Base-by-base conservation (phyloP, 1,140 invertebrate species). In the Drosophila pruinosa region DNA sequence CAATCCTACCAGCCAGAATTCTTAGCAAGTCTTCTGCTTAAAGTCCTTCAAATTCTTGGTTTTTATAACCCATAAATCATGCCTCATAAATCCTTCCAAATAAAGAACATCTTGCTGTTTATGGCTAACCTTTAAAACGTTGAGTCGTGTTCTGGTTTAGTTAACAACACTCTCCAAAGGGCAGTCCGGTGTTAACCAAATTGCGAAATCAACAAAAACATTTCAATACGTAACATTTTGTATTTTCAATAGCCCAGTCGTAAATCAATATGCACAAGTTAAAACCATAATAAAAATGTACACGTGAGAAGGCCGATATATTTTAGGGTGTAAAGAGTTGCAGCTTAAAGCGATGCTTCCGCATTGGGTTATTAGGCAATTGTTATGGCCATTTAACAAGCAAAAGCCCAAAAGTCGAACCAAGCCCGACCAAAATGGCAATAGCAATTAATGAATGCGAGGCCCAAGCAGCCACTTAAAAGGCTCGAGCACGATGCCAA, bases 401-500 rank as follows among this genome's bases (percentile, higher is more conserved):
- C 8, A 54, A 69, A 69, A 64, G 59, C 59, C 50, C 67, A 70
- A 70, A 56, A 64, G 52, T 56, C 59, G 41, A 2, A 56, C 45
- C 61, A 64, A 52, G 43, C 53, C 61, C 52, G 39, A 10, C 48
- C 53, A 36, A 83, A 76, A 85, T 75, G 79, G 65, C 80, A 85
- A 78, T 58, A 74, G 77, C 77, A 85, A 85, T 85, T 85, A 85
- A 83, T 70, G 77, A 64, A 70, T 65, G 57, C 64, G 34, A 50
- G 31, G 48, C 57, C 10, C 12, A 31, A 59, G 45, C 28, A 65
- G 36, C 34, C 69, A 75, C 59, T 65, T 71, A 75, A 75, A 75
- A 75, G 71, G 59, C 58, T 53, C 47, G 58, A 78, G 54, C 73
- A 69, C 58, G 59, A 68, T 68, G 64, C 54, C 54, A 58, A 39